Evolutionary conservation across 2,113 vertebrate species (phyloP).

Genomic region (Gorilla gorilla): DNA sequence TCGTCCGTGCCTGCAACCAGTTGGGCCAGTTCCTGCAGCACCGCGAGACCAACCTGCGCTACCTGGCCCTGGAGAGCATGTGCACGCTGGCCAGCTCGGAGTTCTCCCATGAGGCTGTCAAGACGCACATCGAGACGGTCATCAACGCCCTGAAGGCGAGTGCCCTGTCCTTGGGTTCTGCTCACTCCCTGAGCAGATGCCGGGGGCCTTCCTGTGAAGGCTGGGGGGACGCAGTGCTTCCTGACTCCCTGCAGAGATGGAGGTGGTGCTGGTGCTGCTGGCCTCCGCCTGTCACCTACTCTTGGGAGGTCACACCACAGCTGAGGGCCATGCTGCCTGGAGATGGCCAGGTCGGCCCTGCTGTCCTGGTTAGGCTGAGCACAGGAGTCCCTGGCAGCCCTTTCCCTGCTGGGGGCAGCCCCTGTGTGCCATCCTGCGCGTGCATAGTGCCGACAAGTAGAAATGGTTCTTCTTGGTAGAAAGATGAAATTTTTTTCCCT

Average conservation of each 20-base stretch:
- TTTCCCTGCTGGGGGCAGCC: background rate
- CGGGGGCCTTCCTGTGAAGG: background rate
- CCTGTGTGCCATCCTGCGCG: rapidly evolving
- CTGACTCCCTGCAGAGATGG: background rate
- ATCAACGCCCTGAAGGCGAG: constrained; percentile 89
- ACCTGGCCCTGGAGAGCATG: constrained; percentile 91
- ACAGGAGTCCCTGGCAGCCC: rapidly evolving
- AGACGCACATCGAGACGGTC: constrained; percentile 90
- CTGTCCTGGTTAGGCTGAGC: background rate
- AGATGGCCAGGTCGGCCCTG: rapidly evolving
- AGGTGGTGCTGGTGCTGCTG: background rate
- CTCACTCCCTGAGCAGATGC: background rate
- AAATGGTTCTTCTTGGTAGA: background rate
- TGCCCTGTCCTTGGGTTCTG: background rate
- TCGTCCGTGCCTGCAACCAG: constrained; percentile 90
- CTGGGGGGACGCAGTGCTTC: background rate
- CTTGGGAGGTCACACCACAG: rapidly evolving
- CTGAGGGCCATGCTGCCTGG: rapidly evolving
- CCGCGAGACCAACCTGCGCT: constrained; percentile 90
- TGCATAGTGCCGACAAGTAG: rapidly evolving
- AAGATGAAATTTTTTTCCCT: background rate
- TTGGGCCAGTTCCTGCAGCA: constrained; percentile 91
- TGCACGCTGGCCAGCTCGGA: constrained; percentile 67
- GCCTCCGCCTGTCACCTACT: no score
- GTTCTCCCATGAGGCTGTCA: constrained; percentile 83